Base-by-base conservation (phyloP, 2,113 vertebrate species). In the Meles meles region DNA sequence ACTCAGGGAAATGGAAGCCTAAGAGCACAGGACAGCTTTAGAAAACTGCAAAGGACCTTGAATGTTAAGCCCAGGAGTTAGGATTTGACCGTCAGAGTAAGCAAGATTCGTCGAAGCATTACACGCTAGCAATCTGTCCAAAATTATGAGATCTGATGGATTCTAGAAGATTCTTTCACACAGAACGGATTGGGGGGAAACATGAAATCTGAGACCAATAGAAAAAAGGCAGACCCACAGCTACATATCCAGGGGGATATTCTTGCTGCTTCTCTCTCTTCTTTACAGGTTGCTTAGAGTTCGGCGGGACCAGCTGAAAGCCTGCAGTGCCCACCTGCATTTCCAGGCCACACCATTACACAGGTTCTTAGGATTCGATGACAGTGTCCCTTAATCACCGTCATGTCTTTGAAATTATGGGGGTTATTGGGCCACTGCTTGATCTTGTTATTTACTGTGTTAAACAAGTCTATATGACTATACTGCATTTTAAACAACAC, bases 241-340 rank as follows among this genome's bases (percentile, higher is more conserved):
- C 15, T 21, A 6, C 3, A 1, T 14, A 11, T 57, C 25, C 29
- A 31, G 9, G 3, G 6, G 23, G 57, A 14, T 0, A 6, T 21
- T 74, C 55, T 42, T 10, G 44, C 37, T 34, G 25, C 25, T 12
- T 20, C 44, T 18, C 12, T 34, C 37, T 44, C 71, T 7, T 42
- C 37, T 44, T 82, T 7, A 79, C 1, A n/a, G 47, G 67, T 0
- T 57, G 74, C 34, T 17, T 2, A 25, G 37, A 44, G 37, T 69
- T 21, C n/a, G 72, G 29, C 4, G 34, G 29, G 29, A 31, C 59
- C 42, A n/a, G 63, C 65, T 82, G 18, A 10, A 74, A 52, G 44
- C 44, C 44, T 37, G 72, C 88, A 89, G 88, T 5, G 37, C 34
- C 27, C 55, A 23, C 4, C 27, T 25, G 1, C 0, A 89, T 20